Evolutionary conservation across 2,113 vertebrate species (phyloP).

Genomic region (Athene cunicularia): DNA sequence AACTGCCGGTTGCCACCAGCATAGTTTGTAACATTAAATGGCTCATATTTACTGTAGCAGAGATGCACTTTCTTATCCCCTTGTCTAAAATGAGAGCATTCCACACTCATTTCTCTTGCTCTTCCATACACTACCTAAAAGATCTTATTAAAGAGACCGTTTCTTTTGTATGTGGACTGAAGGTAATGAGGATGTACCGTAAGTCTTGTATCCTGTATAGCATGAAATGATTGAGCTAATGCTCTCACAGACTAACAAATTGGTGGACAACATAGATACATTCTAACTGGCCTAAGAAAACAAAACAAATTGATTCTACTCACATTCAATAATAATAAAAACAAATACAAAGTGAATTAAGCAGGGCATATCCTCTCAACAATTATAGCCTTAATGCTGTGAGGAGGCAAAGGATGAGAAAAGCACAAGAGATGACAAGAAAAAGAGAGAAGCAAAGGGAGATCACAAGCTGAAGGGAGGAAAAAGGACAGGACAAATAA

Average conservation of each 20-base stretch:
- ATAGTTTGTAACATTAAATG: not conserved
- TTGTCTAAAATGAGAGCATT: not conserved
- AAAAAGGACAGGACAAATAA: not conserved
- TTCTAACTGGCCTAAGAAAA: not conserved
- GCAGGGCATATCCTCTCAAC: not conserved
- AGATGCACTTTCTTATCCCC: not conserved
- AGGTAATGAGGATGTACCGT: not conserved
- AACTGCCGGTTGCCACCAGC: not conserved
- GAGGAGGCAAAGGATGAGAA: not conserved
- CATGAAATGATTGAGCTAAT: not conserved
- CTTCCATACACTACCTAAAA: not conserved
- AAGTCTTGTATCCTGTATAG: not conserved
- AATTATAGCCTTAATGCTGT: not conserved
- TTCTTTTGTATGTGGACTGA: not conserved
- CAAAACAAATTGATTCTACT: not conserved
- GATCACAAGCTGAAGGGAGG: not conserved
- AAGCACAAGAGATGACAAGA: not conserved
- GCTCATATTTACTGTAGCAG: not conserved
- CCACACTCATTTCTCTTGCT: not conserved
- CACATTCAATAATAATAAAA: not conserved
- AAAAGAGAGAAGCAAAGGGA: not conserved
- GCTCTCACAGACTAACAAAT: not conserved
- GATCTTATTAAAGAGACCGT: not conserved
- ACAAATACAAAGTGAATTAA: not conserved
- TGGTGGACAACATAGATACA: not conserved